Evolutionary conservation across 2,113 vertebrate species (phyloP).

Genomic region (Nothobranchius furzeri): DNA sequence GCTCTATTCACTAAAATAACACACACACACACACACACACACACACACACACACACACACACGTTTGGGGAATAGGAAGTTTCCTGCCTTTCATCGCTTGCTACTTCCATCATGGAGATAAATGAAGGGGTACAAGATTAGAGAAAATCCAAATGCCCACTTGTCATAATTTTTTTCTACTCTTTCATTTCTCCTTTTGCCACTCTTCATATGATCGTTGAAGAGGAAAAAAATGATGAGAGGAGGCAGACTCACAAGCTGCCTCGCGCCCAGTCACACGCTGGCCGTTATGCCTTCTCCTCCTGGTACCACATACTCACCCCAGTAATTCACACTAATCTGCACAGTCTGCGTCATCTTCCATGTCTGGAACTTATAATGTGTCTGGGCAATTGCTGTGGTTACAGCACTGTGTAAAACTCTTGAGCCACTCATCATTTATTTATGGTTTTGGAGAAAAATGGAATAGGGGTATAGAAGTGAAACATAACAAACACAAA

Average conservation of each 20-base stretch:
- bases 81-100: constrained; percentile 39
- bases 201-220: constrained; percentile 20
- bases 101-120: constrained; percentile 31
- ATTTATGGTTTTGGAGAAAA: background rate
- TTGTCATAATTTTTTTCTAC: constrained; percentile 15
- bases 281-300: constrained; percentile 34
- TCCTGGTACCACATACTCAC: constrained; percentile 57
- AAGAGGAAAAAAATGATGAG: constrained; percentile 5
- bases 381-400: background rate
- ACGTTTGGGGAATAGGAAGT: background rate
- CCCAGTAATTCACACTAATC: constrained; percentile 4
- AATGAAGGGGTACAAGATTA: constrained; percentile 33
- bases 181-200: constrained; percentile 14
- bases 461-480: background rate
- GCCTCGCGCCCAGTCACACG: constrained; percentile 63
- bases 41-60: constrained; percentile 8
- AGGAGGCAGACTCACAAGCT: constrained; percentile 34
- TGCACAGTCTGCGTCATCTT: background rate
- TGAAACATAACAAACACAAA: background rate
- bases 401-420: background rate
- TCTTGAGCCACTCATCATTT: background rate
- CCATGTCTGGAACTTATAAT: background rate
- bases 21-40: constrained; percentile 2
- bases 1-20: constrained; percentile 59
- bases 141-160: constrained; percentile 48